These are phyloP conservation scores for Pelecanoides urinatrix DNA, from an alignment of 2,113 vertebrate genomes.

Conservation along the genomic window DNA sequence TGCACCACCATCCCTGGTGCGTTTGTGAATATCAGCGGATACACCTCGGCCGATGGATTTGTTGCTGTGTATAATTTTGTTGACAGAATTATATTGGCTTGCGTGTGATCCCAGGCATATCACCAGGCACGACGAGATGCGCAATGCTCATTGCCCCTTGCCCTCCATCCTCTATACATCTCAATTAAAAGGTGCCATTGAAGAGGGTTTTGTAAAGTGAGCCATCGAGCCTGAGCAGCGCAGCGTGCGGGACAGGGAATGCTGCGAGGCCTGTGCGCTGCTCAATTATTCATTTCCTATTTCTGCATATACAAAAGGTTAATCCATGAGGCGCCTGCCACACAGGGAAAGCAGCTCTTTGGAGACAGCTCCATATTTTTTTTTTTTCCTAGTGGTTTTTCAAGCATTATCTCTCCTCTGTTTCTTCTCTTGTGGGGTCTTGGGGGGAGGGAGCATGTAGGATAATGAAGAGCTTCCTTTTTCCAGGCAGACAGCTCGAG, in stretches of 20 bases:
- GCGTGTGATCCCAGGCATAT: not conserved
- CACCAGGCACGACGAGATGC: not conserved
- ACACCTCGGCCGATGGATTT: rapidly evolving
- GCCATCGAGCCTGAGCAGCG: not conserved
- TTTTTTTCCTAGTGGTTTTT: constrained; percentile 5
- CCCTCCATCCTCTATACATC: not conserved
- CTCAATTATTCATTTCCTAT: constrained; percentile 61
- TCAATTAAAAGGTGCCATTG: not conserved
- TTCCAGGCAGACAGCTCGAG: not conserved
- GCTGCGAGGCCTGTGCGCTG: not conserved
- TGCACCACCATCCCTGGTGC: rapidly evolving
- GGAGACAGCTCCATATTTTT: constrained; percentile 39
- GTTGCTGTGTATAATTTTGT: not conserved
- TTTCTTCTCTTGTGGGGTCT: not conserved
- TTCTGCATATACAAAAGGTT: constrained; percentile 57
- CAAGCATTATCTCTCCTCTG: constrained; percentile 42
- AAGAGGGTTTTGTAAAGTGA: constrained; percentile 1
- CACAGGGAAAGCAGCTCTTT: constrained; percentile 53
- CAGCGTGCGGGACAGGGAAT: not conserved
- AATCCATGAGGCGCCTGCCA: constrained; percentile 53
- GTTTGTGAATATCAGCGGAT: rapidly evolving
- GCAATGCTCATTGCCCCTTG: not conserved
- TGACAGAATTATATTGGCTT: not conserved
- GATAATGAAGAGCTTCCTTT: not conserved
- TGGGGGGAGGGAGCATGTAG: not conserved